Evolutionary conservation across 2,797 vertebrate genomes (phyloP).

Genomic region (Sternarchorhynchus goeldii): DNA sequence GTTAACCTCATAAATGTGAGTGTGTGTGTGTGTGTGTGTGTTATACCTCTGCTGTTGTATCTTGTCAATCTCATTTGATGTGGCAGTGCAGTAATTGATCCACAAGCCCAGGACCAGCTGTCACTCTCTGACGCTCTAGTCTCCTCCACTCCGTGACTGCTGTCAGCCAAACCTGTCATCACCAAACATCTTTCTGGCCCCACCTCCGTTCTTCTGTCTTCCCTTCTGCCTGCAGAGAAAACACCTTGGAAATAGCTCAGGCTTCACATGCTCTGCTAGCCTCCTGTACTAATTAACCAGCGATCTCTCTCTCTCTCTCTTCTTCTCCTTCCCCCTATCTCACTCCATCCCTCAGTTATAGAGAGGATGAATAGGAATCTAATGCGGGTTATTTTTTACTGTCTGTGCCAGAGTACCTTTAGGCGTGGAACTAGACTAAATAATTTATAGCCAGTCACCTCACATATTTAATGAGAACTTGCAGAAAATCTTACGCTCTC

Average conservation of each 20-base stretch:
- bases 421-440: constrained; percentile 50
- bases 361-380: constrained; percentile 39
- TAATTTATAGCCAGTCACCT: constrained; percentile 51
- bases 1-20: constrained; percentile 20
- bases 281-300: constrained; percentile 37
- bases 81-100: constrained; percentile 41
- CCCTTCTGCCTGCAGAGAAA: constrained; percentile 19
- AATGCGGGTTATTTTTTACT: constrained; percentile 32
- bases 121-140: constrained; percentile 38
- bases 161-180: constrained; percentile 50
- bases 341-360: constrained; percentile 6
- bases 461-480: constrained; percentile 52
- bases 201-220: constrained; percentile 6
- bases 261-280: constrained; percentile 24
- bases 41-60: constrained; percentile 31
- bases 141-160: not conserved
- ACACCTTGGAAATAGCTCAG: constrained; percentile 33
- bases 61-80: constrained; percentile 46
- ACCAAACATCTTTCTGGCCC: constrained; percentile 32
- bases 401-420: constrained; percentile 32
- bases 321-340: not conserved
- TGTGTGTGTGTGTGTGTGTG: constrained; percentile 36
- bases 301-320: constrained; percentile 2
- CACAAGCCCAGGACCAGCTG: constrained; percentile 43
- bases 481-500: constrained; percentile 9